Conservation (phyloP, 1,140 invertebrate species). For the Contarinia nasturtii region DNA sequence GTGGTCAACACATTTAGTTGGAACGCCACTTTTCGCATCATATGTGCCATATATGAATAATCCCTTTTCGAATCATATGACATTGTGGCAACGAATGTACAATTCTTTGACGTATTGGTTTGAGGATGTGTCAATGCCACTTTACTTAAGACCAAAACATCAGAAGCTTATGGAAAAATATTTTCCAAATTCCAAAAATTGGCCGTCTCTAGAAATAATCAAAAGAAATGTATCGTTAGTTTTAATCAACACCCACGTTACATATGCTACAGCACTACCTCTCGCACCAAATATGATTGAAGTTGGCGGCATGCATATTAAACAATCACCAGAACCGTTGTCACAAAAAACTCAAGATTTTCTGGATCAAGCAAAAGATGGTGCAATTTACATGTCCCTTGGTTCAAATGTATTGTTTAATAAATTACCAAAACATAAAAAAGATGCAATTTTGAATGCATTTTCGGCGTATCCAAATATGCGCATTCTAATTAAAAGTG, state of each 20-base stretch:
- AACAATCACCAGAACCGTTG: neutral
- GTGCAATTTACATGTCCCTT: conserved; percentile 41
- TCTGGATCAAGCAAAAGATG: conserved; percentile 34
- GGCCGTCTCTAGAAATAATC: conserved; percentile 9
- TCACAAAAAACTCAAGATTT: conserved; percentile 33
- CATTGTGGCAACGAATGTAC: conserved; percentile 27
- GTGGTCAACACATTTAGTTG: conserved; percentile 7
- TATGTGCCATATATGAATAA: conserved; percentile 15
- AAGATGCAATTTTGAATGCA: conserved; percentile 26
- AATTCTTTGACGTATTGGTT: conserved; percentile 16
- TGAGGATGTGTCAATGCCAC: conserved; percentile 4
- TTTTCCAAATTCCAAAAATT: conserved; percentile 8
- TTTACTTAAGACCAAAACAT: conserved; percentile 10
- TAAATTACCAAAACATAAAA: conserved; percentile 22
- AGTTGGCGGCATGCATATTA: conserved; percentile 1
- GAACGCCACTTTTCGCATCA: conserved; percentile 7
- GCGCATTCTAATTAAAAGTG: conserved; percentile 43
- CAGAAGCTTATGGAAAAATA: conserved; percentile 11
- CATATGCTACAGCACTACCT: conserved; percentile 15
- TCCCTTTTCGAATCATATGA: conserved; percentile 24
- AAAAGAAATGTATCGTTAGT: conserved; percentile 15
- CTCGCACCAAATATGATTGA: conserved; percentile 17
- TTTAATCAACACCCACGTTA: conserved; percentile 21
- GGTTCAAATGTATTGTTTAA: conserved; percentile 31
- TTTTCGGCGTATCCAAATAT: conserved; percentile 30